These are phyloP conservation scores for Eulemur mongoz DNA, from an alignment of 2,797 vertebrate species.

Conservation along the genomic window DNA sequence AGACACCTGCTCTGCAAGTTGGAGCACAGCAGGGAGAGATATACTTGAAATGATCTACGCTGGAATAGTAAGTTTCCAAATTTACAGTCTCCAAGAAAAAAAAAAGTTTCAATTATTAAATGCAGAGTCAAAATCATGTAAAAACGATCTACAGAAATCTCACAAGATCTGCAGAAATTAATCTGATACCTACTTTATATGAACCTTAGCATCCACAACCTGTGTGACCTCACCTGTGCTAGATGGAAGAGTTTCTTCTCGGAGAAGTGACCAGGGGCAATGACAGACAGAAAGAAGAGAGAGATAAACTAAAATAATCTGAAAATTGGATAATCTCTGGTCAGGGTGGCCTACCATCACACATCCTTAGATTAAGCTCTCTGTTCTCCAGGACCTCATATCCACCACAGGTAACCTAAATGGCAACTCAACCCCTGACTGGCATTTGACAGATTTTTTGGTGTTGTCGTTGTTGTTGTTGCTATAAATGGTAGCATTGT, in stretches of 20 bases:
- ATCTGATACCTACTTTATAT: neutral
- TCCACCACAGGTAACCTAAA: neutral
- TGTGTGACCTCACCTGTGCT: neutral
- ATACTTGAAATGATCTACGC: neutral
- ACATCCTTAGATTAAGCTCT: neutral
- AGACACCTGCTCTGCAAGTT: neutral
- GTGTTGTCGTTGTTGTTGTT: neutral
- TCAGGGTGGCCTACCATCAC: neutral
- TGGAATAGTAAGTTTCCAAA: neutral
- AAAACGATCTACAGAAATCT: neutral
- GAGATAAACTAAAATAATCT: constrained; percentile 17
- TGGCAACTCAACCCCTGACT: neutral
- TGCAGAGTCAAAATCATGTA: neutral
- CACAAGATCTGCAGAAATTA: neutral
- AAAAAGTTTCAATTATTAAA: neutral
- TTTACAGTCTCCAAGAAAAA: neutral
- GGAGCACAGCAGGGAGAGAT: neutral
- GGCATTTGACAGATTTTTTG: neutral
- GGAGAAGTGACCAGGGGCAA: neutral
- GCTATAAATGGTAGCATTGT: neutral
- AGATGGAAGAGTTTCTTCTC: neutral
- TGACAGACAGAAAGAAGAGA: neutral
- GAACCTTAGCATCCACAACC: neutral
- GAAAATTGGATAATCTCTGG: constrained; percentile 17
- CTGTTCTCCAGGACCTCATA: neutral